Percentiles rank a stretch among this genome's conserved stretches.
Evolutionary conservation across 2,888 invertebrate species (phyloP).

Genomic region (Epiperipatus broadwayi): DNA sequence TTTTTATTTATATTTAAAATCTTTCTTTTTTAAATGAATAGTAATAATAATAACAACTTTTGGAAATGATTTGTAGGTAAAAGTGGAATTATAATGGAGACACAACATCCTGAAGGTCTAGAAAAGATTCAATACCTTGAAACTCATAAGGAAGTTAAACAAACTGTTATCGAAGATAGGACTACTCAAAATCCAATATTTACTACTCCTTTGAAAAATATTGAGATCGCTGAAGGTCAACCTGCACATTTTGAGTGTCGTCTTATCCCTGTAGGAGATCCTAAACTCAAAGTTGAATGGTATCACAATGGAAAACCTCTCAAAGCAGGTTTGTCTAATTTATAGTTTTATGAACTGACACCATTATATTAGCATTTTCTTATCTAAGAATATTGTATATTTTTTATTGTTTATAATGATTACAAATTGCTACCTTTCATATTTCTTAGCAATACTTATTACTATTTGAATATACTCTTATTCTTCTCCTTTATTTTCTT

Average conservation of each 20-base stretch:
- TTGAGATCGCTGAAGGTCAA: conserved; percentile 82
- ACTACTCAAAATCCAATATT: conserved; percentile 81
- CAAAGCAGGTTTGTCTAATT: conserved; percentile 48
- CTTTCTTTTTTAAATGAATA: too few species aligned
- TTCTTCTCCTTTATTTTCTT: too few species aligned
- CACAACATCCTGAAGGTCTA: conserved; percentile 67
- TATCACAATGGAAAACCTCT: conserved; percentile 74
- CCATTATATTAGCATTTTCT: too few species aligned
- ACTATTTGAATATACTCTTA: too few species aligned
- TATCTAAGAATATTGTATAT: too few species aligned
- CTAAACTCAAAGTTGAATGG: conserved; percentile 86
- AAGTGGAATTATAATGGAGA: conserved; percentile 58
- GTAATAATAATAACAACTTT: too few species aligned
- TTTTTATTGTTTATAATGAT: conserved; percentile 1
- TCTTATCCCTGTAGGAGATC: conserved; percentile 77
- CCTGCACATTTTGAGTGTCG: conserved; percentile 84
- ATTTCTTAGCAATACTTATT: too few species aligned
- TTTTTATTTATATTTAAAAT: too few species aligned
- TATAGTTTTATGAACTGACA: too few species aligned
- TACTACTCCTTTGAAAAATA: conserved; percentile 71
- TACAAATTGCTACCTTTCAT: neutral
- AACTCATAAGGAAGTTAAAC: conserved; percentile 52
- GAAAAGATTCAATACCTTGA: conserved; percentile 76
- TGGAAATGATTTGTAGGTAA: too few species aligned
- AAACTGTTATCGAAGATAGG: conserved; percentile 43